Percentiles rank a stretch among this genome's conserved stretches.
Conservation (phyloP, 2,113 vertebrate species). For the Takifugu bimaculatus region DNA sequence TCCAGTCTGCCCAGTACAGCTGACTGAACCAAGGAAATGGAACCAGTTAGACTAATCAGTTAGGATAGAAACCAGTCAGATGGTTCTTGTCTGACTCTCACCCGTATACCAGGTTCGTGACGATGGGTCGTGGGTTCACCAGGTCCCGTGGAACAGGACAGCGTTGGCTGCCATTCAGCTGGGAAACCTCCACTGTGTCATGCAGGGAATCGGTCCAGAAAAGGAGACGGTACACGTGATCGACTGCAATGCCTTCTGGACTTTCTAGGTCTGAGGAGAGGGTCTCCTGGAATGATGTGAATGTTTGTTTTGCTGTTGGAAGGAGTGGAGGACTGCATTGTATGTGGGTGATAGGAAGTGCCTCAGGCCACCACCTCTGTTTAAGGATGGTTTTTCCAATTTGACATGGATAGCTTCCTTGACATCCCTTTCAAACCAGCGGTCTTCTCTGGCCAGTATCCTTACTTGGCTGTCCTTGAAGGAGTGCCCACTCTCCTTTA, state of each 20-base stretch:
- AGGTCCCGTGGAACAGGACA: slow-evolving; percentile 84
- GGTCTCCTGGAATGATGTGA: too few relatives aligned
- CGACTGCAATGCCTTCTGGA: slow-evolving; percentile 89
- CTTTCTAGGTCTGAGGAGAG: slow-evolving; percentile 81
- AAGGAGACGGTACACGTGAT: slow-evolving; percentile 86
- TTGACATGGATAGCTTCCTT: too few relatives aligned
- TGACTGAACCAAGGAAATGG: slow-evolving; percentile 67
- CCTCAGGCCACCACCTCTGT: too few relatives aligned
- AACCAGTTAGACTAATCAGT: not conserved
- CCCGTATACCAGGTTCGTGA: slow-evolving; percentile 81
- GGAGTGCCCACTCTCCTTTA: too few relatives aligned
- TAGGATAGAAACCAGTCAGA: not conserved
- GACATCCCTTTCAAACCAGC: too few relatives aligned
- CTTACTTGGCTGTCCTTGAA: too few relatives aligned
- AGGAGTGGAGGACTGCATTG: too few relatives aligned
- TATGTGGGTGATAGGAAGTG: too few relatives aligned
- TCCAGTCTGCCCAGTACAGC: slow-evolving; percentile 95
- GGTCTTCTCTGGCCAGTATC: too few relatives aligned
- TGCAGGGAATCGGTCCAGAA: slow-evolving; percentile 93
- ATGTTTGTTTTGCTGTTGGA: too few relatives aligned
- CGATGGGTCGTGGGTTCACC: slow-evolving; percentile 88
- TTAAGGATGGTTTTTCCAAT: too few relatives aligned
- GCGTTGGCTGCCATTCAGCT: slow-evolving; percentile 83
- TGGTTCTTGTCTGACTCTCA: slow-evolving; percentile 42
- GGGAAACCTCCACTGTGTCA: slow-evolving; percentile 89